These are phyloP conservation scores for Sinelater perroti DNA, from an alignment of 2,888 invertebrate species.

Conservation along the genomic window DNA sequence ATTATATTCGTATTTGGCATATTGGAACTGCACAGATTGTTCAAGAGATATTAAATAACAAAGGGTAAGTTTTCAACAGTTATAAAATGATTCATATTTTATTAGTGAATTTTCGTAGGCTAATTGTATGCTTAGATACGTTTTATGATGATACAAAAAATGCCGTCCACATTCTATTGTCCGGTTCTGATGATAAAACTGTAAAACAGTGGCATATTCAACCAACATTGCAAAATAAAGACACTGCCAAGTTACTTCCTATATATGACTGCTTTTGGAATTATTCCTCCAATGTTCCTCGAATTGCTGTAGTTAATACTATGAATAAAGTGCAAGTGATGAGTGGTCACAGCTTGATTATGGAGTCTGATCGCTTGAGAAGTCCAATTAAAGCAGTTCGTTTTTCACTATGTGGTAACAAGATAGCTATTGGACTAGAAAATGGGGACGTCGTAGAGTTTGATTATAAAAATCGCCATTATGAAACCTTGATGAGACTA, in stretches of 20 bases:
- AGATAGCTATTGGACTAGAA: conserved; percentile 52
- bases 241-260: conserved; percentile 41
- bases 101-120: conserved; percentile 43
- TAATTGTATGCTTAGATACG: conserved; percentile 52
- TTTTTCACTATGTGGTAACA: conserved; percentile 52
- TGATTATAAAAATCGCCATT: conserved; percentile 46
- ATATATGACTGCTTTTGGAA: conserved; percentile 50
- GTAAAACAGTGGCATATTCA: conserved; percentile 53
- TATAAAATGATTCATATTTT: conserved; percentile 15
- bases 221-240: conserved; percentile 42
- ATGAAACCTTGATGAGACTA: conserved; percentile 43
- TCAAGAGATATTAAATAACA: conserved; percentile 46
- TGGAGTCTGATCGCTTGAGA: conserved; percentile 45
- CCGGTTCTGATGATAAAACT: conserved; percentile 52
- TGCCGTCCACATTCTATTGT: conserved; percentile 51
- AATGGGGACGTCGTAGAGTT: conserved; percentile 50
- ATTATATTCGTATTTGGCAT: conserved; percentile 59
- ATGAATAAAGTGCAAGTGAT: conserved; percentile 50
- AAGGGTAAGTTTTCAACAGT: conserved; percentile 43
- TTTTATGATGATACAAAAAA: conserved; percentile 49
- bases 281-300: conserved; percentile 19
- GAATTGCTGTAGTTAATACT: conserved; percentile 44
- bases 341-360: conserved; percentile 47
- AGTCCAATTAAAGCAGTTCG: conserved; percentile 48
- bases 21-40: conserved; percentile 45